Evolutionary conservation across 2,797 vertebrate genomes (phyloP), one percentile per base, ranked within the genome.

Genomic region (Cichlasoma orientale): DNA sequence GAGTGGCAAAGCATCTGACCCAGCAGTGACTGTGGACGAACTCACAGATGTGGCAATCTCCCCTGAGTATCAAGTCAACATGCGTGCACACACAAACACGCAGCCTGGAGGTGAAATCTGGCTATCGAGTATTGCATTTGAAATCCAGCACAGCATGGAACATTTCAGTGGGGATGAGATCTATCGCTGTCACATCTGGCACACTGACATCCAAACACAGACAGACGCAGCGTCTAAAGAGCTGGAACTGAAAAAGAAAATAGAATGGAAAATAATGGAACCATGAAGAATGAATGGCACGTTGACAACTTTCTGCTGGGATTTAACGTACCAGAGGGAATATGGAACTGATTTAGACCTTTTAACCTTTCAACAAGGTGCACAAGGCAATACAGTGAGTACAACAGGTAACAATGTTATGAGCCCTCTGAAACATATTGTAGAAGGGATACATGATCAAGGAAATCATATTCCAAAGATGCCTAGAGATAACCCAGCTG

Each of bases 41-140:
- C 82, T 86, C 90, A 86, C 90, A 93, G 92, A 92, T 93, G 93
- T 88, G 90, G 47, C 89, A 87, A 54, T 73, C 38, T 88, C 83
- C 86, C 90, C 29, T 18, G 82, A 89, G 91, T 72, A 68, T 72
- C 14, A 83, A 78, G 33, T 74, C 69, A 54, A 84, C 88, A 89
- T 79, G 73, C 73, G 13, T 68, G 53, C 75, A 72, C 85, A 71
- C 75, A 72, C 82, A 88, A 52, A 83, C 72, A 79, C 75, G 82
- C 77, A 80, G 86, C 89, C 90, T 66, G 57, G 59, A 82, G 85
- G 74, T 59, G 57, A 89, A 91, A 90, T 90, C 82, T 89, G 90
- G 69, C 82, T 85, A 63, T 85, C 80, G 78, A 88, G 66, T 58
- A 74, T 25, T 72, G 71, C 75, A 89, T 87, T 84, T 82, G 50